A percentile compares a stretch with the other conserved stretches of the same genome.
phyloP scores from a whole-genome alignment of 2,113 vertebrate genomes.

The Misgurnus anguillicaudatus region DNA sequence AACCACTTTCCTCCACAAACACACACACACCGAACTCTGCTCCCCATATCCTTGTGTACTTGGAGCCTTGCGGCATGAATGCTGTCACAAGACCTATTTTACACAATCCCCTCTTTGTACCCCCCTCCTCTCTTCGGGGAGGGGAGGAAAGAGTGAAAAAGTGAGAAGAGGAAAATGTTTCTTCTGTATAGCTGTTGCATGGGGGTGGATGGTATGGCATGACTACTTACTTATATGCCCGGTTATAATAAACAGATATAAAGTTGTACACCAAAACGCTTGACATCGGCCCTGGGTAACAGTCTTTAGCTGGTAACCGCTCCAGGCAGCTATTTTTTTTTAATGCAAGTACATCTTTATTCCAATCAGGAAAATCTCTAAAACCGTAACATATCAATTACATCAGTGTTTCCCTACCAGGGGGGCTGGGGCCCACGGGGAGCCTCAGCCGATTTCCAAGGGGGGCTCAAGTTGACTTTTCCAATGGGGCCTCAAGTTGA shows the following conservation, averaged over 20 bases:
- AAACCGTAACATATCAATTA: too few species aligned
- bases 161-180: constrained; percentile 23
- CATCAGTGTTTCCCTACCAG: too few species aligned
- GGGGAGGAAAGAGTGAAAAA: constrained; percentile 17
- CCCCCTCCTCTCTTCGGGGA: constrained; percentile 21
- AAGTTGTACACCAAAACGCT: neutral
- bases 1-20: constrained; percentile 30
- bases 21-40: constrained; percentile 21
- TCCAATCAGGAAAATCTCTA: too few species aligned
- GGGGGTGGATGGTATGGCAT: constrained; percentile 1
- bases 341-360: too few species aligned
- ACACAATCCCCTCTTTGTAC: constrained; percentile 73
- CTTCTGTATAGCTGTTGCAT: constrained; percentile 51
- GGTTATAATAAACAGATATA: neutral
- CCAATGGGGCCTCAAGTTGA: too few species aligned
- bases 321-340: too few species aligned
- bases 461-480: too few species aligned
- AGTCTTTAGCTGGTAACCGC: neutral
- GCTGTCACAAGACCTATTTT: constrained; percentile 75
- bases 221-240: neutral
- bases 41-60: constrained; percentile 38
- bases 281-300: neutral
- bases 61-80: constrained; percentile 56
- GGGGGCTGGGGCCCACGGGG: too few species aligned
- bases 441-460: too few species aligned